These are phyloP conservation scores for Myotis myotis DNA, from an alignment of 2,797 vertebrate species.

Conservation along the genomic window DNA sequence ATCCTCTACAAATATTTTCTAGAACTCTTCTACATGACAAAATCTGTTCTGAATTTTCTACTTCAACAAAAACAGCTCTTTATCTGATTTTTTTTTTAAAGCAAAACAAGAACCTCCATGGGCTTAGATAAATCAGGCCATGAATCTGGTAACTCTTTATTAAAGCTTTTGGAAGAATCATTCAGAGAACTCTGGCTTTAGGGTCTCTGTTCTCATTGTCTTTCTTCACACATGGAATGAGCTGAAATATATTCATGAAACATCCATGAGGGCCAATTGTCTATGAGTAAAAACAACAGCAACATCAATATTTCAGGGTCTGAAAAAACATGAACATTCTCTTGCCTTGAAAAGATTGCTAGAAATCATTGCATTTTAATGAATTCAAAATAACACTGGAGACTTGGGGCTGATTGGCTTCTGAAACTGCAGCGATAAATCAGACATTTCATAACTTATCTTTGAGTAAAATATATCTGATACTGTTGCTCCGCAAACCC, in stretches of 20 bases:
- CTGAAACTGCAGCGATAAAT: slow-evolving; percentile 64
- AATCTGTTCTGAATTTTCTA: slow-evolving; percentile 31
- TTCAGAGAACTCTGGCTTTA: slow-evolving; percentile 71
- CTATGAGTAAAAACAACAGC: slow-evolving; percentile 85
- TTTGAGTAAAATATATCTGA: slow-evolving; percentile 47
- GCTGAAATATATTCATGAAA: slow-evolving; percentile 89
- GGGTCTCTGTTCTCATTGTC: slow-evolving; percentile 70
- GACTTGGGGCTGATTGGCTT: slow-evolving; percentile 47
- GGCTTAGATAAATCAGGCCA: slow-evolving; percentile 44
- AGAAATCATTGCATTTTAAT: slow-evolving; percentile 78
- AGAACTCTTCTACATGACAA: not conserved
- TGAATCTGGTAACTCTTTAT: slow-evolving; percentile 45
- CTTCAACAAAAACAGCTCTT: slow-evolving; percentile 30
- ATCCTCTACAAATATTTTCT: not conserved
- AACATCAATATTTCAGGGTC: slow-evolving; percentile 91
- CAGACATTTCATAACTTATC: slow-evolving; percentile 50
- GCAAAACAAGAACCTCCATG: not conserved
- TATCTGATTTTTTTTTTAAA: not conserved
- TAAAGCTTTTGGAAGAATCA: slow-evolving; percentile 57
- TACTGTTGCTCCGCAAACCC: slow-evolving; percentile 44
- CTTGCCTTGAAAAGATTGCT: slow-evolving; percentile 65
- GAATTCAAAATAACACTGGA: slow-evolving; percentile 70
- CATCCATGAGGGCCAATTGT: slow-evolving; percentile 89
- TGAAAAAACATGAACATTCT: slow-evolving; percentile 73
- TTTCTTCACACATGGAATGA: slow-evolving; percentile 77